Evolutionary conservation across 2,797 vertebrate species (phyloP).

Genomic region (Hyperoplus immaculatus): DNA sequence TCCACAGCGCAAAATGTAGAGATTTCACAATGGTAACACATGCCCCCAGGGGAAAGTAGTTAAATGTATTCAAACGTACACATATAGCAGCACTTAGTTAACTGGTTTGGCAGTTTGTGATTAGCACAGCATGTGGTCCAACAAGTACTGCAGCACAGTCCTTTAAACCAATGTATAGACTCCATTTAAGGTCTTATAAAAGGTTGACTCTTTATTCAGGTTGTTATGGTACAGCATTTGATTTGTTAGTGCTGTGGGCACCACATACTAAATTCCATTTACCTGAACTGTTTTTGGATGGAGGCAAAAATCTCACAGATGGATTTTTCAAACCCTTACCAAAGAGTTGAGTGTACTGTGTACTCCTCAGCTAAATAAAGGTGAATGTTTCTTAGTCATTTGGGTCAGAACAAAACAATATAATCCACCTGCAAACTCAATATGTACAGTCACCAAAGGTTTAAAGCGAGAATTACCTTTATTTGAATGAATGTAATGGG

Average conservation of each 20-base stretch:
- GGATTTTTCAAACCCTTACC: not conserved
- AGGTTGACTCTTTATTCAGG: too few species aligned
- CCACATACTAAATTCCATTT: constrained; percentile 1
- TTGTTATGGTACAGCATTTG: not conserved
- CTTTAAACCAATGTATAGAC: not conserved
- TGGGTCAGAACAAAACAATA: not conserved
- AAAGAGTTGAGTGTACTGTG: not conserved
- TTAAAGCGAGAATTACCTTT: not conserved
- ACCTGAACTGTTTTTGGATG: not conserved
- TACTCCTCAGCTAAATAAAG: not conserved
- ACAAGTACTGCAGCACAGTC: not conserved
- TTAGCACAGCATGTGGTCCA: constrained; percentile 3
- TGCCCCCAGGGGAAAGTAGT: not conserved
- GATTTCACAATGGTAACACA: too few species aligned
- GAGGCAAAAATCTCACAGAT: constrained; percentile 1
- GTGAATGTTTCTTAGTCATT: not conserved
- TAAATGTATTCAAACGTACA: constrained; percentile 3
- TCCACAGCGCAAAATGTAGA: too few species aligned
- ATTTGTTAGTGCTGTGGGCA: not conserved
- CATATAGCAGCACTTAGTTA: constrained; percentile 6
- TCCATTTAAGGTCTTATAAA: too few species aligned
- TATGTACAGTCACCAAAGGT: not conserved
- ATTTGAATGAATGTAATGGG: constrained; percentile 15
- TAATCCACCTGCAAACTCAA: not conserved
- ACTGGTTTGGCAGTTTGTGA: not conserved